Base-by-base conservation (phyloP, 53 echinoderm and acorn worm genomes). In the Temnopleurus reevesii region DNA sequence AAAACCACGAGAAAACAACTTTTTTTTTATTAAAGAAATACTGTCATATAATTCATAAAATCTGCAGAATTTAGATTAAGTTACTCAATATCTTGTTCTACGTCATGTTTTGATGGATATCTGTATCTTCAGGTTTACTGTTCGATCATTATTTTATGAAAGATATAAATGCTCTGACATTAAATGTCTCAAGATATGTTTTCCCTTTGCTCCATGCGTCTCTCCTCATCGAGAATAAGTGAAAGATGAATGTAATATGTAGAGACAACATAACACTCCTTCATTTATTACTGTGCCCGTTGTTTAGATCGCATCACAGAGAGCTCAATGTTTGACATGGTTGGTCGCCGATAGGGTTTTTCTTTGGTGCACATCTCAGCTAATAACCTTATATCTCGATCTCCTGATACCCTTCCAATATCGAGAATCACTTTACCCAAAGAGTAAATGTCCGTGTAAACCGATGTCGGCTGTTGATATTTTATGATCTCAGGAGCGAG, bases 331-430 rank as follows among this genome's bases (percentile, higher is more conserved):
- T 87, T 87, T 1, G 88, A 65, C 71, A 87, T 65, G 33, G 53
- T 53, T 3, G 88, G 71, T 18, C 88, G 28, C 27, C 71, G 51
- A 66, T 87, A 53, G 5, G 88, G 88, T 19, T 51, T 51, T 4
- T 29, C 30, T 36, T 71, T 87, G 45, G 71, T 87, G 38, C 88
- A 87, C 88, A 87, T 87, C 49, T 87, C 88, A 18, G 88, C 88
- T 3, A 71, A 1, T 2, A 66, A 2, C 23, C 49, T 30, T 10
- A 87, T 13, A 65, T 87, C 54, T 26, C 53, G 71, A 51, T 87
- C 88, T 7, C 66, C 31, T 0, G 66, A 46, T 10, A 87, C 88
- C 15, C 35, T 47, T 19, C 65, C 88, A 49, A 87, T 66, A 49
- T 87, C 88, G 45, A 21, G 49, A 5, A 87, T 66, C 4, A 87